Base-by-base conservation (phyloP, 2,113 vertebrate species). In the Microcebus ravelobensis region DNA sequence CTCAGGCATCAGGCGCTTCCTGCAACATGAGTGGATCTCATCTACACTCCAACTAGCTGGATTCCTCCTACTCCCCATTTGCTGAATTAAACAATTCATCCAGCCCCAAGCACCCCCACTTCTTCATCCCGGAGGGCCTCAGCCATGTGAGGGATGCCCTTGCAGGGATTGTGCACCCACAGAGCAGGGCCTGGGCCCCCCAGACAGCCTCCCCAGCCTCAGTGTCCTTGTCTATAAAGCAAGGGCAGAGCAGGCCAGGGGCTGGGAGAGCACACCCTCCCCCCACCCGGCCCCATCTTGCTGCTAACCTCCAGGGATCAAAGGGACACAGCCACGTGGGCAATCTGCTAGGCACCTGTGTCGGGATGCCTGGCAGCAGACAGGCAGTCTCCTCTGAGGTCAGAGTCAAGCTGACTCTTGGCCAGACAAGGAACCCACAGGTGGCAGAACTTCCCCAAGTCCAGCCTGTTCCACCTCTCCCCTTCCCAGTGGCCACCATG, bases 21-120 rank as follows among this genome's bases (percentile, higher is more conserved):
- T 8, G 15, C 11, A n/a, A 67, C 9, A 2, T 0, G 14, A 61
- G 12, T 34, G 9, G n/a, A 6, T 3, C 12, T 8, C 2, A 0
- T 12, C 55, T 48, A 25, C 39, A 13, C 52, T 39, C n/a, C 57
- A 12, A 1, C 4, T 3, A 20, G 42, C 59, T 1, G 2, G 29
- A 15, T 2, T 2, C 12, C 14, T 34, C 20, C 4, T 3, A 1
- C 59, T 50, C 52, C 9, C 57, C 36, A 31, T 14, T 25, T 13
- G 77, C 59, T 77, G 39, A 50, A 79, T 34, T 27, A 63, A 74
- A 74, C 34, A 25, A n/a, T 5, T 36, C 45, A 2, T 6, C 70
- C 31, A 3, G 8, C 63, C 88, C 45, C 34, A 15, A 23, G 36
- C 4, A 25, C 42, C 8, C 48, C 67, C 2, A 45, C 17, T 34